Percentiles rank a stretch among this genome's conserved stretches.
Evolutionary conservation across 2,888 invertebrate species (phyloP).

Genomic region (Nymphalis c-album): DNA sequence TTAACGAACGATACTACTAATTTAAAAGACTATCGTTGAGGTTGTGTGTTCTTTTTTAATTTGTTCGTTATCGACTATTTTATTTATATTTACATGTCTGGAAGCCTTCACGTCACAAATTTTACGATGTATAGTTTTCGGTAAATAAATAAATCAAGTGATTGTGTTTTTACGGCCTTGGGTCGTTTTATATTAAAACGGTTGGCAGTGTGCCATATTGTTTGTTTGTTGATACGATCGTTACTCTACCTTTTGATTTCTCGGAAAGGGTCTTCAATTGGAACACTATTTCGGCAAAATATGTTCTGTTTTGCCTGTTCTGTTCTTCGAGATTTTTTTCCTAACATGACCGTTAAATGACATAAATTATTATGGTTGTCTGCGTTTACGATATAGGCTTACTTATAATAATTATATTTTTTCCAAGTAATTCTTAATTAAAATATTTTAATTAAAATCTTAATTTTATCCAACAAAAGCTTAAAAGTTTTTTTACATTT

Average conservation of each 20-base stretch:
- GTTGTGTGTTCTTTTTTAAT: slow-evolving; percentile 4
- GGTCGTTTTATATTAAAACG: slow-evolving; percentile 29
- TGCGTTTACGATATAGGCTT: too few relatives aligned
- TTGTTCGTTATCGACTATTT: neutral
- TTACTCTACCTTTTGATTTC: slow-evolving; percentile 17
- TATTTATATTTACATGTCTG: slow-evolving; percentile 14
- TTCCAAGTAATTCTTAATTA: too few relatives aligned
- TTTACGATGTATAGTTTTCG: slow-evolving; percentile 30
- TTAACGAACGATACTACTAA: too few relatives aligned
- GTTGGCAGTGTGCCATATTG: slow-evolving; percentile 33
- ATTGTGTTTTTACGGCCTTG: slow-evolving; percentile 26
- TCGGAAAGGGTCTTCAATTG: neutral
- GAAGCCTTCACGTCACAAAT: slow-evolving; percentile 23
- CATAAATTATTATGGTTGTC: too few relatives aligned
- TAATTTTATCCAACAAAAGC: too few relatives aligned
- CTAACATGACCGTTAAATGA: neutral
- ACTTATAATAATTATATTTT: too few relatives aligned
- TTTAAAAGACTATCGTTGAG: too few relatives aligned
- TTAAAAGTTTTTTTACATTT: neutral
- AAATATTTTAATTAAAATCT: too few relatives aligned
- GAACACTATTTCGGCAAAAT: neutral
- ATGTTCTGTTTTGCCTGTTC: neutral
- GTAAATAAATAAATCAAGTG: slow-evolving; percentile 34
- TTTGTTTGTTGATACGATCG: slow-evolving; percentile 28
- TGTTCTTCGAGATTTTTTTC: neutral